phyloP scores from a whole-genome alignment of 2,888 invertebrate genomes.

The Aspidiotus rigidus region DNA sequence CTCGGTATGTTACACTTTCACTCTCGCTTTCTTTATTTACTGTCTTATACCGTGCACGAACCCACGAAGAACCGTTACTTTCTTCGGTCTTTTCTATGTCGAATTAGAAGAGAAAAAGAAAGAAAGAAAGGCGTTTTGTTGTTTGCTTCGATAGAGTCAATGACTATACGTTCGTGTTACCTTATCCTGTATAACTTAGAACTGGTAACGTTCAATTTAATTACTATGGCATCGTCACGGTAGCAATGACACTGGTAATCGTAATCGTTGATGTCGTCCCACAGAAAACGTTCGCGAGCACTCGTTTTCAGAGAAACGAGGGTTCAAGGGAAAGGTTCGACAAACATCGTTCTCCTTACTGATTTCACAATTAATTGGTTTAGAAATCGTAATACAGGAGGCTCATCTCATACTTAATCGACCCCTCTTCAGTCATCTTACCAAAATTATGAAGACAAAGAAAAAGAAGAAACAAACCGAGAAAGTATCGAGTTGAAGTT shows the following conservation, averaged over 20 bases:
- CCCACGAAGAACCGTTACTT: slow-evolving; percentile 24
- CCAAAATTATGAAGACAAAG: too few species aligned
- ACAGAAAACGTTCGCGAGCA: too few species aligned
- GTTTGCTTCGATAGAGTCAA: background rate
- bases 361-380: too few species aligned
- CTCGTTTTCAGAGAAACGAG: too few species aligned
- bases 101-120: background rate
- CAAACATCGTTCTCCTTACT: too few species aligned
- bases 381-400: too few species aligned
- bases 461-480: too few species aligned
- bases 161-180: background rate
- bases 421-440: too few species aligned
- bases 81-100: slow-evolving; percentile 14
- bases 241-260: slow-evolving; percentile 1
- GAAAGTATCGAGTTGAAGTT: too few species aligned
- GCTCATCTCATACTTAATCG: too few species aligned
- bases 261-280: too few species aligned
- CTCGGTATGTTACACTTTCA: slow-evolving; percentile 32
- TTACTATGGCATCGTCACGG: background rate
- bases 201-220: background rate
- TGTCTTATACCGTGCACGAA: background rate
- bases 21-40: slow-evolving; percentile 30
- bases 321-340: too few species aligned
- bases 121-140: background rate
- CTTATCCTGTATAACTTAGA: background rate